Evolutionary conservation across 2,888 invertebrate species (phyloP).

Genomic region (Chromoteleia sp.): DNA sequence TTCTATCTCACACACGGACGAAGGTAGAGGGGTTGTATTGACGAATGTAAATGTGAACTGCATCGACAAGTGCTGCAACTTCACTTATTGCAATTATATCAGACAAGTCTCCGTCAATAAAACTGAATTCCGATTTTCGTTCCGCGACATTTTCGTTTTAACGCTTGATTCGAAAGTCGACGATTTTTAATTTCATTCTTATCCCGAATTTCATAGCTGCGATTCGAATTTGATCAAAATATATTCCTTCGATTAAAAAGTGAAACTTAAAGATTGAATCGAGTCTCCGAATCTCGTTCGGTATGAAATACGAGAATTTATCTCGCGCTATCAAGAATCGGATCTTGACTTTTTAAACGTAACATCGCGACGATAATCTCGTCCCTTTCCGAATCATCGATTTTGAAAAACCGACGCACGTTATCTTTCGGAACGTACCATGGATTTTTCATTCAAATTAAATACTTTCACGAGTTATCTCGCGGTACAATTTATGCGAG

Average conservation of each 20-base stretch:
- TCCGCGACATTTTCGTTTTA: not conserved
- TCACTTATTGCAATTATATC: slow-evolving; percentile 29
- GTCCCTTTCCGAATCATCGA: too few relatives aligned
- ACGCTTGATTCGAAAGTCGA: not conserved
- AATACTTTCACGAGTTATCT: too few relatives aligned
- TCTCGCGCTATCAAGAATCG: not conserved
- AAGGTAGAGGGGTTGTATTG: slow-evolving; percentile 49
- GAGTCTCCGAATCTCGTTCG: too few relatives aligned
- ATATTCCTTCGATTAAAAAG: too few relatives aligned
- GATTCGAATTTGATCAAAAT: too few relatives aligned
- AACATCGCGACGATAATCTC: not conserved
- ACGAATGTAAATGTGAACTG: slow-evolving; percentile 30
- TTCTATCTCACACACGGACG: slow-evolving; percentile 14
- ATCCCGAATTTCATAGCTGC: not conserved
- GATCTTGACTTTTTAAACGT: slow-evolving; percentile 6
- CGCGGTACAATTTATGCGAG: too few relatives aligned
- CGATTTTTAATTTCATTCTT: not conserved
- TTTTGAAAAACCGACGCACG: too few relatives aligned
- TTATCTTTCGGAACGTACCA: too few relatives aligned
- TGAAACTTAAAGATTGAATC: too few relatives aligned
- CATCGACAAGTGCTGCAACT: slow-evolving; percentile 18
- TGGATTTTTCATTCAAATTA: too few relatives aligned
- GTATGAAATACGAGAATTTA: too few relatives aligned
- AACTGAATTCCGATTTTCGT: not conserved
- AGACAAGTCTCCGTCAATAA: slow-evolving; percentile 4